Evolutionary conservation across 2,888 invertebrate species (phyloP).

Genomic region (Eristalis pertinax): DNA sequence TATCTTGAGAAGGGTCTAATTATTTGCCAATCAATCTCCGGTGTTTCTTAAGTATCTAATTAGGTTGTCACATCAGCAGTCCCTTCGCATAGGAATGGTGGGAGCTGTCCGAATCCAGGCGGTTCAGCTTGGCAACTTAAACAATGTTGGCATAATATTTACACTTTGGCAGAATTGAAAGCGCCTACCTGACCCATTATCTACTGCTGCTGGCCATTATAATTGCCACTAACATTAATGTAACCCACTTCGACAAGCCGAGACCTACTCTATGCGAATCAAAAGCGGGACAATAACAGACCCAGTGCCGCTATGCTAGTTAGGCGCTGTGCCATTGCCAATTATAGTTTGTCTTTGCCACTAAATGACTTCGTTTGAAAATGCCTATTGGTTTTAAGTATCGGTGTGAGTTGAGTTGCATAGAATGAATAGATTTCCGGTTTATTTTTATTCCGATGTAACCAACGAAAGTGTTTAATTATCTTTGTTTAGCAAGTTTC

Average conservation of each 20-base stretch:
- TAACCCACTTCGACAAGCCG: not conserved
- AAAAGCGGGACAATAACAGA: not conserved
- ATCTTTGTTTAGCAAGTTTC: too few species aligned
- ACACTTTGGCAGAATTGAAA: not conserved
- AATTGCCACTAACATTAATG: not conserved
- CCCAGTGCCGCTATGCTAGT: not conserved
- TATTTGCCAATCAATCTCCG: not conserved
- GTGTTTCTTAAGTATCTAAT: not conserved
- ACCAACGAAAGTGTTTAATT: too few species aligned
- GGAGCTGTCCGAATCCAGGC: not conserved
- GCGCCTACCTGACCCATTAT: not conserved
- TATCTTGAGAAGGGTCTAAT: not conserved
- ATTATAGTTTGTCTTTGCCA: not conserved
- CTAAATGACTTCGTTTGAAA: not conserved
- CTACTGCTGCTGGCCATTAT: not conserved
- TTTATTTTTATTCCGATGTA: not conserved
- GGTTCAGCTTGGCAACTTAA: not conserved
- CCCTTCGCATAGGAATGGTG: not conserved
- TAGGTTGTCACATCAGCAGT: not conserved
- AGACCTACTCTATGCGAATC: not conserved
- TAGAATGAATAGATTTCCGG: not conserved
- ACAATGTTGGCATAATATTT: not conserved
- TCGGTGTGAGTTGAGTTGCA: not conserved
- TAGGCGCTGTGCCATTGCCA: not conserved
- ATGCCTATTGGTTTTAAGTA: not conserved